Base-by-base conservation (phyloP, 2,113 vertebrate species). In the Tauraco erythrolophus region DNA sequence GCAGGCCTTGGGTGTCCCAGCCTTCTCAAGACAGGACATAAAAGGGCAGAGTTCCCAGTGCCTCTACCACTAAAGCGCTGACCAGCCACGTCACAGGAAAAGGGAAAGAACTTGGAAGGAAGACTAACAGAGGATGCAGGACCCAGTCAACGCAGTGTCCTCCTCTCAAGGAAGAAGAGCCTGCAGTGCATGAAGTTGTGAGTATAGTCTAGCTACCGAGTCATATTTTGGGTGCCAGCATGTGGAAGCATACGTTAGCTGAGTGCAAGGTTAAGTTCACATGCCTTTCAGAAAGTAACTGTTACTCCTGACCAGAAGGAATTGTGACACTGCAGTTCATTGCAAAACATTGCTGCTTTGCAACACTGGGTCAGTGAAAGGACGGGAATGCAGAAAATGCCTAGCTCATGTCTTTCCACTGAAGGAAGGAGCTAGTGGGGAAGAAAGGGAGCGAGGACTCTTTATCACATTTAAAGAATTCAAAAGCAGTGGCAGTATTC, bases 311-410 rank as follows among this genome's bases (percentile, higher is more conserved):
- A 88, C 51, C 60, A 37, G 56, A 62, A 88, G 33, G 21, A 75
- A 84, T 19, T 75, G 71, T 41, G 50, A 92, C 58, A 81, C 9
- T 51, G 60, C 68, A 41, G 11, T 61, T 77, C 64, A 45, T 23
- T 92, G 80, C 89, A 66, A 91, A 93, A 88, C 43, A 54, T 4
- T 70, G 80, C 65, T 84, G 69, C 85, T 25, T 79, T 83, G 79
- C 77, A 94, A 85, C 80, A 82, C 5, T 41, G 50, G 15, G 37
- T 39, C 70, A 64, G 35, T 72, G 60, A 84, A 58, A 86, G 30
- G 16, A n/a, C 14, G 50, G 35, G 39, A 87, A 87, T 3, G 28
- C 45, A 61, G 57, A 62, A 64, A 79, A 61, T 60, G 64, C 48
- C 35, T 68, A 60, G 25, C 31, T 64, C 64, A 53, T 0, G 24